Percentiles rank a stretch among this genome's conserved stretches.
These are phyloP conservation scores for Troides oblongomaculatus DNA, from an alignment of 2,888 invertebrate genomes.

Conservation along the genomic window DNA sequence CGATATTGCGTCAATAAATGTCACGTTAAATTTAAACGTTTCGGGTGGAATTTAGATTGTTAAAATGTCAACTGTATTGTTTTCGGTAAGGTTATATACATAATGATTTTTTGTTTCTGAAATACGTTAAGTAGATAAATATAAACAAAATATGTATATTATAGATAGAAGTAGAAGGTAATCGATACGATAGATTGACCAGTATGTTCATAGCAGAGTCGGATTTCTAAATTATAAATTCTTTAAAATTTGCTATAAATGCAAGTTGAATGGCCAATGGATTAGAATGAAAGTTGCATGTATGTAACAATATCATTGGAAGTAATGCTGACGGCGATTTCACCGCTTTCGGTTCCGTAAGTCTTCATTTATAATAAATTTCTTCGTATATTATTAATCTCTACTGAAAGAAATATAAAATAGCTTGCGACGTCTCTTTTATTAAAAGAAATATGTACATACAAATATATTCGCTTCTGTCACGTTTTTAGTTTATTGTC, in stretches of 20 bases:
- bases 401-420: slow-evolving; percentile 1
- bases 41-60: slow-evolving; percentile 28
- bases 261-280: slow-evolving; percentile 28
- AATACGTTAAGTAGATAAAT: background rate
- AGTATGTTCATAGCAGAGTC: background rate
- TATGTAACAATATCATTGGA: slow-evolving; percentile 33
- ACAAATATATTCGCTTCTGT: background rate
- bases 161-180: background rate
- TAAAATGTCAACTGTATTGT: slow-evolving; percentile 21
- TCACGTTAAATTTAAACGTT: slow-evolving; percentile 20
- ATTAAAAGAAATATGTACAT: background rate
- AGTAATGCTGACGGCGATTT: slow-evolving; percentile 45
- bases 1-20: slow-evolving; percentile 20
- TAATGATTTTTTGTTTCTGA: background rate
- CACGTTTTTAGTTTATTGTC: background rate
- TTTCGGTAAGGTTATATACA: slow-evolving; percentile 3
- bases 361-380: slow-evolving; percentile 21
- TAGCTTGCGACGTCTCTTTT: background rate
- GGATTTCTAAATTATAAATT: slow-evolving; percentile 8
- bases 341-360: slow-evolving; percentile 46
- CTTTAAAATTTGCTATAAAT: slow-evolving; percentile 10
- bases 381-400: slow-evolving; percentile 12
- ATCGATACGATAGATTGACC: background rate
- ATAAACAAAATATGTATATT: background rate
- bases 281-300: slow-evolving; percentile 30